Evolutionary conservation across 2,797 vertebrate species (phyloP), one percentile per base, ranked within the genome.

Genomic region (Avahi laniger): DNA sequence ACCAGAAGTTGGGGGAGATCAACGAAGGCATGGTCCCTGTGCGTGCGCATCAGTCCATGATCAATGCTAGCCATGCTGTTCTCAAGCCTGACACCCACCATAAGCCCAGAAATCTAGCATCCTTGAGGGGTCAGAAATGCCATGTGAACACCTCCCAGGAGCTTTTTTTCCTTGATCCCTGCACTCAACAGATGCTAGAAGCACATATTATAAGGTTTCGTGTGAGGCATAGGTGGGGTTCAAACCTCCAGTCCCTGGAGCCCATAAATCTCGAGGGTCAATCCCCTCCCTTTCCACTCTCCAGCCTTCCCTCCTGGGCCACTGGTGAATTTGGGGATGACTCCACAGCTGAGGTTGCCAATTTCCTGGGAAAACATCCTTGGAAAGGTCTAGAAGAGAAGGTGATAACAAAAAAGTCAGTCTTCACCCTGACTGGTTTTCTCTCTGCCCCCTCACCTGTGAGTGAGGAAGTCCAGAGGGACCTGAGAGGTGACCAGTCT

Each of bases 251-350:
- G 52, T 17, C 13, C 46, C 26, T 41, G 3, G 22, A 90, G 26
- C 17, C 12, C 61, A 12, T 38, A 15, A 20, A 61, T 1, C 28
- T 76, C 50, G 20, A 69, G 17, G 1, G 35, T 54, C 83, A 57
- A 22, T 0, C 1, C 28, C 54, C 0, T 0, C 4, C 26, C 12
- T 1, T 30, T 28, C 26, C 33, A 59, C 79, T 12, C 5, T 6
- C 33, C 2, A 20, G 52, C 5, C 14, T 6, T 20, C 10, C 33
- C 6, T 4, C 3, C 26, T 61, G 17, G 22, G 17, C 50, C 15
- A 28, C 18, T 82, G 15, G 30, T 65, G 48, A 20, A 6, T 57
- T 82, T 13, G 35, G 4, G n/a, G 12, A 11, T 7, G 28, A 76
- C 2, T n/a, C 73, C 30, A 18, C n/a, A 22, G 59, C 28, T 35